Base-by-base conservation (phyloP, 2,888 invertebrate genomes). In the Globia sparganii region DNA sequence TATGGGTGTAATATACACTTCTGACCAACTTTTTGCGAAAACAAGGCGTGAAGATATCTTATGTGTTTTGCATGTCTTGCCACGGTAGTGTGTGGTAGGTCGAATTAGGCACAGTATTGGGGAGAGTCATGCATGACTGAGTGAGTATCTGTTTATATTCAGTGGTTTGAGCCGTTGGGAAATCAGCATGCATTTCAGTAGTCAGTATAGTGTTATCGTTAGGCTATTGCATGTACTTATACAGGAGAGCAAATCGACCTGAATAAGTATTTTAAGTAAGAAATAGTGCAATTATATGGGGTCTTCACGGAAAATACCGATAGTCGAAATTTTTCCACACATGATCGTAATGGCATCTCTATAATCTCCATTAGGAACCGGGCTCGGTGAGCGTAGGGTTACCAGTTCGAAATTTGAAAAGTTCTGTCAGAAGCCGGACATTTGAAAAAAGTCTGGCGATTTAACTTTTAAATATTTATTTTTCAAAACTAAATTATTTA, bases 81-180 rank as follows among this genome's bases (percentile, higher is more conserved):
- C 37, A 62, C 0, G 18, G 18, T 46, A n/a, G 34, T 40, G 9
- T 56, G 21, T 31, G 46, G 13, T 31, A n/a, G n/a, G 9, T 49
- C 25, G 40, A 49, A 80, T 79, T 74, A 80, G 73, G 56, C 28
- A 28, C 78, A 28, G 49, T 43, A 80, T 80, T 43, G 68, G 28
- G 28, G 40, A 49, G 28, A 49, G n/a, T 64, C 67, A 68, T 79
- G 80, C 74, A 79, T 80, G 49, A 28, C 34, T 53, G 53, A 79
- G 49, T 64, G n/a, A 43, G 69, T 64, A 58, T 68, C 58, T 74
- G 79, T 74, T 69, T 53, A 53, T 65, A 79, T 80, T 80, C 68
- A 79, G 58, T 79, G 68, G 64, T 69, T 15, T 69, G 64, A 37
- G 34, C 43, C 58, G 49, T 43, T 53, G 68, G 74, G 74, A 80